A percentile compares a stretch with the other conserved stretches of the same genome.
These are phyloP conservation scores for Drosophila subobscura DNA, from an alignment of 1,140 invertebrate genomes.

Conservation along the genomic window DNA sequence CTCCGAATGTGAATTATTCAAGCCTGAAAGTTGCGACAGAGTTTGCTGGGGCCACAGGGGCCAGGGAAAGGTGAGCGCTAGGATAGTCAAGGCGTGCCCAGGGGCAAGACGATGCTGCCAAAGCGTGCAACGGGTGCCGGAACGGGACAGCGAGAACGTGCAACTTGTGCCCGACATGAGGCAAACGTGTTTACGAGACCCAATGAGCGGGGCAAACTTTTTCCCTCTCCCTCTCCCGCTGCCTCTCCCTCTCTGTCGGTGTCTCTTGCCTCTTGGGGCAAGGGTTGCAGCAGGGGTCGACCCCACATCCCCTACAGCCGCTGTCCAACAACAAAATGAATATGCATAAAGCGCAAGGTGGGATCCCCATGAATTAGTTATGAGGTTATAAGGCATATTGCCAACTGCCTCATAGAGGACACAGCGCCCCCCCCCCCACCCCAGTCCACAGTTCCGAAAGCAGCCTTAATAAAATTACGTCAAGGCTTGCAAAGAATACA, in stretches of 20 bases:
- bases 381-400: slow-evolving; percentile 59
- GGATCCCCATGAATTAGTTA: slow-evolving; percentile 69
- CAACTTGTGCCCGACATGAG: slow-evolving; percentile 24
- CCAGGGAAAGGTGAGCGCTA: too few relatives aligned
- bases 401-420: slow-evolving; percentile 35
- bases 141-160: slow-evolving; percentile 9
- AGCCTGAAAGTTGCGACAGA: slow-evolving; percentile 46
- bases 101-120: too few relatives aligned
- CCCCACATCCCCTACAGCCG: neutral
- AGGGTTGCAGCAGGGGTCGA: slow-evolving; percentile 1
- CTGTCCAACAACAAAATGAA: slow-evolving; percentile 46
- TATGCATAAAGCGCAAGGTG: slow-evolving; percentile 69
- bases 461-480: slow-evolving; percentile 60
- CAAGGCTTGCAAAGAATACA: slow-evolving; percentile 15
- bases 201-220: slow-evolving; percentile 31
- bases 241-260: neutral
- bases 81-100: too few relatives aligned
- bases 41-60: neutral
- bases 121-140: neutral
- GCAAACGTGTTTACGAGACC: slow-evolving; percentile 57
- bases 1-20: slow-evolving; percentile 55
- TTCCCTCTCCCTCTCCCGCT: neutral
- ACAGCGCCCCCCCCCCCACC: slow-evolving; percentile 4
- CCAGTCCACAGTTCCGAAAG: slow-evolving; percentile 17
- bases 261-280: neutral